These are phyloP conservation scores for Brachyalestes nurse DNA, from an alignment of 2,797 vertebrate species.

Conservation along the genomic window DNA sequence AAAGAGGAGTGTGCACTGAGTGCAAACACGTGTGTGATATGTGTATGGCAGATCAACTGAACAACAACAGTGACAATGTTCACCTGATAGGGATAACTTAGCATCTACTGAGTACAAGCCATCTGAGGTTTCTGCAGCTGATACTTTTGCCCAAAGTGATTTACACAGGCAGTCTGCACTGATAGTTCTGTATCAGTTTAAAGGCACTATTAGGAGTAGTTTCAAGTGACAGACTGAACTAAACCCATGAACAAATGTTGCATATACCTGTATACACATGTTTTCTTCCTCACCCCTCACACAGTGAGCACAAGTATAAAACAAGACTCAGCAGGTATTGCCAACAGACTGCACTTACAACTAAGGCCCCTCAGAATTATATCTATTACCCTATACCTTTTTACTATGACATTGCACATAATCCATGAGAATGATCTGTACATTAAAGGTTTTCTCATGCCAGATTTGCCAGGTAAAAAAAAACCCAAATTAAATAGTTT, in stretches of 20 bases:
- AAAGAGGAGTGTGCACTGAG: constrained; percentile 4
- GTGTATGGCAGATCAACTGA: not conserved
- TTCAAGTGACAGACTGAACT: too few species aligned
- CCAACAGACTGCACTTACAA: not conserved
- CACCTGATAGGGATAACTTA: not conserved
- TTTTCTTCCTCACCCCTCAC: not conserved
- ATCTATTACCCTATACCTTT: not conserved
- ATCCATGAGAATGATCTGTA: not conserved
- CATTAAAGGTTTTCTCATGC: not conserved
- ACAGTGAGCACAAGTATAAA: not conserved
- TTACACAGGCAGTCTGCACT: not conserved
- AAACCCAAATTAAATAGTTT: not conserved
- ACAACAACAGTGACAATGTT: not conserved
- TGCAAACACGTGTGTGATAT: not conserved
- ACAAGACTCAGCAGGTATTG: not conserved
- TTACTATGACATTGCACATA: not conserved
- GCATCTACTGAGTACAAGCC: not conserved
- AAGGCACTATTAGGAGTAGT: too few species aligned
- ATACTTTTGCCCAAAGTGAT: not conserved
- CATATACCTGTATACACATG: not conserved
- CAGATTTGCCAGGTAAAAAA: too few species aligned
- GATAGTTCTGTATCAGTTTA: too few species aligned
- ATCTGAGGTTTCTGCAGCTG: not conserved
- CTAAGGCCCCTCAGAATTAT: not conserved
- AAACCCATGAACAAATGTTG: not conserved